Evolutionary conservation across 2,888 invertebrate species (phyloP).

Genomic region (Argyra leucocephala): DNA sequence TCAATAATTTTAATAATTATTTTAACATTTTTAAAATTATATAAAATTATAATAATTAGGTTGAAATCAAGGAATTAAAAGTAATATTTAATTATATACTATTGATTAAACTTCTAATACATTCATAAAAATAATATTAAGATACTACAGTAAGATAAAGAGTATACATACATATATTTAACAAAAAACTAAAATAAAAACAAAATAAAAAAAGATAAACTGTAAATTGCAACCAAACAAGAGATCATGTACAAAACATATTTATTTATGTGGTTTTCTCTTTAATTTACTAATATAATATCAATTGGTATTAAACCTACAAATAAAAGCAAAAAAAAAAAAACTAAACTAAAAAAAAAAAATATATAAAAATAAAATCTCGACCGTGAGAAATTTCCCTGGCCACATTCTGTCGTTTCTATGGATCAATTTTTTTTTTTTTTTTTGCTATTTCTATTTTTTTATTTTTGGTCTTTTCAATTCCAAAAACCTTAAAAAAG

Average conservation of each 20-base stretch:
- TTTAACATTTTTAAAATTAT: too few relatives aligned
- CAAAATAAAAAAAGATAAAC: too few relatives aligned
- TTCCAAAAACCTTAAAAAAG: background rate
- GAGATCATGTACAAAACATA: conserved; percentile 3
- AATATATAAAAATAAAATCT: background rate
- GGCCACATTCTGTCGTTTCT: background rate
- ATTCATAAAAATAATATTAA: too few relatives aligned
- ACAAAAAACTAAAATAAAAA: too few relatives aligned
- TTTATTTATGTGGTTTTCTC: conserved; percentile 3
- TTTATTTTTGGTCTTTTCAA: background rate
- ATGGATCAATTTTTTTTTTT: background rate
- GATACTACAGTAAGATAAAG: too few relatives aligned
- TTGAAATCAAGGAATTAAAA: too few relatives aligned
- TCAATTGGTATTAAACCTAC: background rate
- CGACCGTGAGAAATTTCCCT: conserved; percentile 11
- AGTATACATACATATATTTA: too few relatives aligned
- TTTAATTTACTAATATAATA: background rate
- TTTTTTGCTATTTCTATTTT: background rate
- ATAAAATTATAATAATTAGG: too few relatives aligned
- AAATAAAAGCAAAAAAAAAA: background rate
- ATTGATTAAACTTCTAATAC: too few relatives aligned
- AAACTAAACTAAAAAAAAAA: background rate
- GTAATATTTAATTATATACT: too few relatives aligned
- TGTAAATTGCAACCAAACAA: background rate
- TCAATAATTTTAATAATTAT: too few relatives aligned